phyloP scores from a whole-genome alignment of 2,113 vertebrate species.

The Nymphicus hollandicus region DNA sequence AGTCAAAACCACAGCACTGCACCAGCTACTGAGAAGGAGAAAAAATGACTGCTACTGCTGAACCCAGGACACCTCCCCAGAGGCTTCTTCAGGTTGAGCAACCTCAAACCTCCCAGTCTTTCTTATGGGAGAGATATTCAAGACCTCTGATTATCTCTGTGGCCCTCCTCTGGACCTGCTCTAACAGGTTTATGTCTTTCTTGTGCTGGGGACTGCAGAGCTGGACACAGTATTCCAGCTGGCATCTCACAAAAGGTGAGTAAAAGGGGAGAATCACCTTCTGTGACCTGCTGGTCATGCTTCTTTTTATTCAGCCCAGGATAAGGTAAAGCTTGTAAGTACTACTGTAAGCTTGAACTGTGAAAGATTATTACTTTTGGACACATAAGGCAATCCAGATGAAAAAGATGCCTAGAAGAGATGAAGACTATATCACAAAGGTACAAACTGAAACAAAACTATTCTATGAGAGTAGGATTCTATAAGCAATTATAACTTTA shows the following conservation, averaged over 20 bases:
- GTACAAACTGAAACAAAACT: not conserved
- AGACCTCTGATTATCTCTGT: not conserved
- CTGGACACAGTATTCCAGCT: not conserved
- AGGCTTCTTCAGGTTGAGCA: not conserved
- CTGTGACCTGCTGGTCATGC: accelerated
- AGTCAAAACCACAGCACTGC: no score
- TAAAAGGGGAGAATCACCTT: not conserved
- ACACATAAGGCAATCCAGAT: not conserved
- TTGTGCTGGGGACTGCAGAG: not conserved
- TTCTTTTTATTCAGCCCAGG: not conserved
- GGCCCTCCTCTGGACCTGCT: not conserved
- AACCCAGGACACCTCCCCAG: no score
- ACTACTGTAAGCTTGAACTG: not conserved
- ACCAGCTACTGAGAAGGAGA: no score
- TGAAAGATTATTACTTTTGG: not conserved
- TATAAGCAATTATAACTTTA: not conserved
- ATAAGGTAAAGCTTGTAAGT: not conserved
- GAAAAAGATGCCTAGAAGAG: not conserved
- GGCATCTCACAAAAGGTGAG: not conserved
- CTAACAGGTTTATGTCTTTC: not conserved
- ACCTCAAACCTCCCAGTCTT: not conserved
- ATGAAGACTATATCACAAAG: not conserved
- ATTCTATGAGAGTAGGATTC: not conserved
- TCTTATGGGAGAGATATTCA: not conserved
- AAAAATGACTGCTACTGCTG: no score